Conservation (phyloP, 2,888 invertebrate genomes). For the Cremastinae sp. region DNA sequence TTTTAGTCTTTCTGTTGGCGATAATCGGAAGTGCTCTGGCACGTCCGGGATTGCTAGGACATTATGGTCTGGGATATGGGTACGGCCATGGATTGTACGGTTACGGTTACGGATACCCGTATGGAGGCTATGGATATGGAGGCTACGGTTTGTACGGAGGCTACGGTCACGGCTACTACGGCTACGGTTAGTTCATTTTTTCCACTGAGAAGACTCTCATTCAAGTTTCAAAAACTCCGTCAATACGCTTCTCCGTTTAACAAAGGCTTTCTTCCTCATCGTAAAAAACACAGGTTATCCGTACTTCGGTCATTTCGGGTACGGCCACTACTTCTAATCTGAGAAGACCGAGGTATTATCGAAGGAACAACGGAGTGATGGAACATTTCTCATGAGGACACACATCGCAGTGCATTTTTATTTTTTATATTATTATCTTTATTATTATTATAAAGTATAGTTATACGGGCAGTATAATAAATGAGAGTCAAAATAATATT, state of each 20-base stretch:
- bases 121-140: slow-evolving; percentile 61
- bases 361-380: slow-evolving; percentile 27
- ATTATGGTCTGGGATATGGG: slow-evolving; percentile 65
- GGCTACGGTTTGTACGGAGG: slow-evolving; percentile 62
- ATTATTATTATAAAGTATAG: slow-evolving; percentile 37
- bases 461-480: slow-evolving; percentile 51
- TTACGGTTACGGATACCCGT: slow-evolving; percentile 61
- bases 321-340: slow-evolving; percentile 62
- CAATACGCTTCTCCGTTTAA: slow-evolving; percentile 13
- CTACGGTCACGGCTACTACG: slow-evolving; percentile 55
- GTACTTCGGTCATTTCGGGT: slow-evolving; percentile 69
- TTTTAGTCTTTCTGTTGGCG: slow-evolving; percentile 69
- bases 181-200: slow-evolving; percentile 52
- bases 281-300: slow-evolving; percentile 52
- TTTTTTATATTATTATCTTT: slow-evolving; percentile 37
- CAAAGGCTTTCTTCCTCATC: slow-evolving; percentile 9
- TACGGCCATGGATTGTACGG: slow-evolving; percentile 44
- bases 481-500: slow-evolving; percentile 41
- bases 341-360: slow-evolving; percentile 23
- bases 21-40: slow-evolving; percentile 68
- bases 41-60: slow-evolving; percentile 73
- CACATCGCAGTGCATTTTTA: slow-evolving; percentile 40
- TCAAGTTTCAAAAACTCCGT: neutral
- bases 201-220: neutral
- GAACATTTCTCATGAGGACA: slow-evolving; percentile 29